Evolutionary conservation across 1,140 invertebrate genomes (phyloP).

Genomic region (Bombyx mandarina): DNA sequence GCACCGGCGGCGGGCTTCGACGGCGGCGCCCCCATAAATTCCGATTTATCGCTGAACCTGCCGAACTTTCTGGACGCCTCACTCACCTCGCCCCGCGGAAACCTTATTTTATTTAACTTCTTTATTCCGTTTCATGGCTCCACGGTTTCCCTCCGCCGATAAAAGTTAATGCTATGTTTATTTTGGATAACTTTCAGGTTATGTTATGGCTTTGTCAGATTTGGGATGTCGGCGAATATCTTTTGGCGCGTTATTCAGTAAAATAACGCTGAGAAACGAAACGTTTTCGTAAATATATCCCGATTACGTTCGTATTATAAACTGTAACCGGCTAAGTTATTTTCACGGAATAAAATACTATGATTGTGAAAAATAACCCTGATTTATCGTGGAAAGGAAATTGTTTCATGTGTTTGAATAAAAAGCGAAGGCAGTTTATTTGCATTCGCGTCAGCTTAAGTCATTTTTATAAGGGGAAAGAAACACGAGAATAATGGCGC

Average conservation of each 20-base stretch:
- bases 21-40: constrained; percentile 42
- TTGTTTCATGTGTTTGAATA: constrained; percentile 11
- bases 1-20: constrained; percentile 7
- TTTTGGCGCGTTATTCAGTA: neutral
- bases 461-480: constrained; percentile 15
- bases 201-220: constrained; percentile 8
- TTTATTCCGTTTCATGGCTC: constrained; percentile 30
- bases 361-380: neutral
- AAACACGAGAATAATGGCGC: constrained; percentile 12
- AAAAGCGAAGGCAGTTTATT: constrained; percentile 15
- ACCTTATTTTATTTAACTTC: constrained; percentile 52
- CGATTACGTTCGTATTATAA: too few relatives aligned
- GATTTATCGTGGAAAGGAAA: constrained; percentile 7
- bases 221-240: constrained; percentile 1
- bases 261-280: too few relatives aligned
- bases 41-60: constrained; percentile 50
- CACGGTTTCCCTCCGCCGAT: constrained; percentile 21
- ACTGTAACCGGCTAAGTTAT: too few relatives aligned
- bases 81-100: constrained; percentile 34
- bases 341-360: too few relatives aligned
- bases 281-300: too few relatives aligned
- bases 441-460: constrained; percentile 11
- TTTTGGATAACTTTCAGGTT: constrained; percentile 10
- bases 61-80: constrained; percentile 51
- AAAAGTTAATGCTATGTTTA: constrained; percentile 25